Conservation (phyloP, 2,888 invertebrate species). For the Drosophila melanocephala region DNA sequence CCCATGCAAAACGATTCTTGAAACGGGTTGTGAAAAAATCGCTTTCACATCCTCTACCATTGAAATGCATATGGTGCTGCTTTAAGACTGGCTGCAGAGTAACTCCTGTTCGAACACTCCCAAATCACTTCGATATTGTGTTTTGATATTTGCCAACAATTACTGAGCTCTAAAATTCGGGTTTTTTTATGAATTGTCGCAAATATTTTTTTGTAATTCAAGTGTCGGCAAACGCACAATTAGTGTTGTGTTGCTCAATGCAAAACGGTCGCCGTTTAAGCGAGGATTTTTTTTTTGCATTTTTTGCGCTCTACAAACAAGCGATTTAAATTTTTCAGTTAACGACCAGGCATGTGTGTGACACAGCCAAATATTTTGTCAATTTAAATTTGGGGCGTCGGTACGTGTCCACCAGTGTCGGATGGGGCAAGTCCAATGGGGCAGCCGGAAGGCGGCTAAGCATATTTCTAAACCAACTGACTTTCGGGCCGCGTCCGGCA, state of each 20-base stretch:
- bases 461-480: conserved; percentile 72
- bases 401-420: conserved; percentile 19
- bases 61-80: background rate
- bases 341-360: conserved; percentile 29
- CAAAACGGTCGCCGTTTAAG: conserved; percentile 25
- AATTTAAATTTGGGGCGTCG: conserved; percentile 72
- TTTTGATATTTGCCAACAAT: background rate
- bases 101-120: background rate
- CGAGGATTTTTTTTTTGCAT: conserved; percentile 22
- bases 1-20: background rate
- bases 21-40: no score
- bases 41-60: no score
- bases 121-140: background rate
- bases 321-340: conserved; percentile 54
- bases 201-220: conserved; percentile 67
- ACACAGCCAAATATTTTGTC: conserved; percentile 74
- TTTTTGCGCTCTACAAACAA: conserved; percentile 11
- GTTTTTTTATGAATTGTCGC: conserved; percentile 51
- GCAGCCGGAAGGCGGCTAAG: conserved; percentile 57
- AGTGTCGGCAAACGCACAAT: conserved; percentile 72
- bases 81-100: background rate
- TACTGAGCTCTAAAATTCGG: background rate
- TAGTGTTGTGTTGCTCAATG: conserved; percentile 43
- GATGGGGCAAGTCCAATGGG: conserved; percentile 8
- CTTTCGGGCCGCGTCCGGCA: conserved; percentile 71